Evolutionary conservation across 2,113 vertebrate species (phyloP), one percentile per base, ranked within the genome.

Genomic region (Numida meleagris): DNA sequence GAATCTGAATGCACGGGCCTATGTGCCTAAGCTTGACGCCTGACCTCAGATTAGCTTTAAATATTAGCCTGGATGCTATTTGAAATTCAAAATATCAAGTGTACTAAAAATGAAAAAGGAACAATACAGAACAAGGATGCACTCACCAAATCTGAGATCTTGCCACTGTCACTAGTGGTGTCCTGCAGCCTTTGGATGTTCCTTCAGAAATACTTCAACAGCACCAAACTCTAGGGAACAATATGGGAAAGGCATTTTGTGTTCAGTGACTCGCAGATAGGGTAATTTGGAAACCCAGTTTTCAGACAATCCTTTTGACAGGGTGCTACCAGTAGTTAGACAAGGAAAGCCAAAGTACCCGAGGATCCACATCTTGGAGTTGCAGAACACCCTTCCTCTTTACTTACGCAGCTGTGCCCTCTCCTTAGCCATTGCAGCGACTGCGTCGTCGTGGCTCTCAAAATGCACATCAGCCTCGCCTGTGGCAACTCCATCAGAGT

Each of bases 151-250:
- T 3, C 33, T 25, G 80, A 29, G 51, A 25, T 40, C 1, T 6
- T 10, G 34, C 72, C 3, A 2, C 48, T 23, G 66, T 85, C 81
- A 11, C 33, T 62, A 74, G 82, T 89, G 94, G 63, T 82, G 73
- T 62, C 94, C 93, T 82, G 95, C 96, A 63, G 78, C 95, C 66
- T 96, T 70, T 8, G 97, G 97, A 58, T 95, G 97, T 36, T 98
- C 97, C 53, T 99, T 99, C 95, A 99, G 98, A 94, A 98, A 99
- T 67, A 99, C 94, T 80, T 99, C 98, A 23, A 99, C 93, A 93
- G 98, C 98, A 72, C 98, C 85, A 71, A 97, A 92, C 14, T 98
- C 99, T 99, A 81, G 71, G 71, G 24, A 92, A 21, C 3, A 42
- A 70, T 5, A 3, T 3, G 83, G 61, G 88, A 93, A 73, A 82